phyloP scores from a whole-genome alignment of 1,140 invertebrate genomes.

The Drosophila ananassae region DNA sequence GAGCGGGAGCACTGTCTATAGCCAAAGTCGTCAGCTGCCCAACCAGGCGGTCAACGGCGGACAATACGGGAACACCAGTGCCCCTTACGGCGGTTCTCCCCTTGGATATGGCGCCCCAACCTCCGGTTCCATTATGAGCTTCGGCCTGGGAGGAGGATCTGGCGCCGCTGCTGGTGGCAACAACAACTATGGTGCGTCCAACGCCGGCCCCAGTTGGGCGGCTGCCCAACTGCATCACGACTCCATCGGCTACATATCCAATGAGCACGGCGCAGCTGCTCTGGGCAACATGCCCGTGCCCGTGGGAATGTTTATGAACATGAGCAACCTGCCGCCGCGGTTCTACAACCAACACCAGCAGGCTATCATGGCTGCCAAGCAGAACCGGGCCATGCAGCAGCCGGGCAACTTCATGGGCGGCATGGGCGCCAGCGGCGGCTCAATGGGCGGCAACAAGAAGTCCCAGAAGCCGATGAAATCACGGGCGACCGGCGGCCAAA shows the following conservation, averaged over 20 bases:
- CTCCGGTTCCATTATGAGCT: slow-evolving; percentile 63
- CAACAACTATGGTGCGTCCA: neutral
- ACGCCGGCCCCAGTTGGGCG: slow-evolving; percentile 33
- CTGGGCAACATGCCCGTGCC: slow-evolving; percentile 93
- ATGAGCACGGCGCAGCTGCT: slow-evolving; percentile 91
- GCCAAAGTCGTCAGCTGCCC: slow-evolving; percentile 81
- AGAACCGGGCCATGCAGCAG: slow-evolving; percentile 56
- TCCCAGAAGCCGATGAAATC: slow-evolving; percentile 8
- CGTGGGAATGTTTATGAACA: slow-evolving; percentile 97
- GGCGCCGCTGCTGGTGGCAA: neutral
- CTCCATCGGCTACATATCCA: slow-evolving; percentile 96
- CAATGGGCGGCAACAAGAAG: slow-evolving; percentile 34
- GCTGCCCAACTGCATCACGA: slow-evolving; percentile 89
- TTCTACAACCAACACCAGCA: slow-evolving; percentile 93
- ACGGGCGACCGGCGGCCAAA: neutral
- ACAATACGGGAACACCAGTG: slow-evolving; percentile 10
- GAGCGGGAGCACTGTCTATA: slow-evolving; percentile 32
- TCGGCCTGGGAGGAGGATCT: slow-evolving; percentile 67
- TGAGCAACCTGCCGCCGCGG: slow-evolving; percentile 93
- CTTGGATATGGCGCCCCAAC: neutral
- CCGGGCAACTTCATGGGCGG: slow-evolving; percentile 7
- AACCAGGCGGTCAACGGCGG: slow-evolving; percentile 30
- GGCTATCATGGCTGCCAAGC: slow-evolving; percentile 85
- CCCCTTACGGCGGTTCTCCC: slow-evolving; percentile 5
- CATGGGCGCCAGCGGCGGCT: neutral